Conservation (phyloP, 2,888 invertebrate species). For the Aporophyla nigra region DNA sequence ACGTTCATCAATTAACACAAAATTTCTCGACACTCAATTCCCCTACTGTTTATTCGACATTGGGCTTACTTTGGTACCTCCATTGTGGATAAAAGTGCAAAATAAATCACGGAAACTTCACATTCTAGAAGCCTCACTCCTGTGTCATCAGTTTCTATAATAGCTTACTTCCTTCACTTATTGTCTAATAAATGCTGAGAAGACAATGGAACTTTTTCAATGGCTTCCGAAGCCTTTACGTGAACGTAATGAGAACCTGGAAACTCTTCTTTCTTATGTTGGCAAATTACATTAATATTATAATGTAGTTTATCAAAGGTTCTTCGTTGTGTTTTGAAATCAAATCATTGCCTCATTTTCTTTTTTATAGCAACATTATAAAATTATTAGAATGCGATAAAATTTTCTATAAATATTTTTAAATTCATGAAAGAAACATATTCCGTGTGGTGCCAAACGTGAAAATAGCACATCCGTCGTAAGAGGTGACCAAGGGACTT, state of each 20-base stretch:
- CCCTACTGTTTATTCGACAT: too few relatives aligned
- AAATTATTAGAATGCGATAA: too few relatives aligned
- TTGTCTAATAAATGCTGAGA: conserved; percentile 11
- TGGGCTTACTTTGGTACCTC: background rate
- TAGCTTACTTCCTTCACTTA: conserved; percentile 7
- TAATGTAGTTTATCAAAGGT: background rate
- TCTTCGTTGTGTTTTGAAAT: background rate
- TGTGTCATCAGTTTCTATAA: background rate
- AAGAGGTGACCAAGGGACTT: too few relatives aligned
- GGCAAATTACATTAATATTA: background rate
- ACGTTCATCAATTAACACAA: background rate
- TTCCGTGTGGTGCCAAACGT: too few relatives aligned
- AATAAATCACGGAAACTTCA: background rate
- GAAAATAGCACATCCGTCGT: too few relatives aligned
- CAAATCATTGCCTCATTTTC: background rate
- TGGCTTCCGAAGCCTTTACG: conserved; percentile 25
- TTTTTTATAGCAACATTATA: too few relatives aligned
- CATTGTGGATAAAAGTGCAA: background rate
- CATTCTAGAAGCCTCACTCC: background rate
- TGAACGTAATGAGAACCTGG: conserved; percentile 4
- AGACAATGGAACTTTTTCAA: conserved; percentile 13
- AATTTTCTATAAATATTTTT: too few relatives aligned
- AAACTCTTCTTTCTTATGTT: background rate
- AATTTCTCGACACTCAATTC: background rate
- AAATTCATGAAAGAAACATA: too few relatives aligned